Conservation (phyloP, 1,140 invertebrate species). For the Maniola jurtina region DNA sequence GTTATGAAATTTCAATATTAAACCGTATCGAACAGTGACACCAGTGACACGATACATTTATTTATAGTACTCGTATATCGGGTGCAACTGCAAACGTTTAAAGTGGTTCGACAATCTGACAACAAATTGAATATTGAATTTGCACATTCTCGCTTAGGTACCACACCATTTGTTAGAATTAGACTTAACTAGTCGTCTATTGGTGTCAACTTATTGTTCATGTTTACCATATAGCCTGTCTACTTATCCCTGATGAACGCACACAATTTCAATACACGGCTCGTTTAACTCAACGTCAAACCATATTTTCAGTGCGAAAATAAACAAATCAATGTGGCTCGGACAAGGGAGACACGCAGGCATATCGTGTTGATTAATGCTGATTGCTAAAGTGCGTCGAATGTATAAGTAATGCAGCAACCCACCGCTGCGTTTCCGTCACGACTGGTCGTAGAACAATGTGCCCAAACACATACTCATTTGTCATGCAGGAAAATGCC, state of each 20-base stretch:
- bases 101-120: constrained; percentile 27
- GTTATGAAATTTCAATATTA: too few species aligned
- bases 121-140: constrained; percentile 38
- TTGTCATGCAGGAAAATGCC: constrained; percentile 39
- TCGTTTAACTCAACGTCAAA: constrained; percentile 52
- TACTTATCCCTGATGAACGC: constrained; percentile 53
- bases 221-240: constrained; percentile 56
- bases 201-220: constrained; percentile 44
- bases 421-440: constrained; percentile 63
- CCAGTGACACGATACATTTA: not conserved
- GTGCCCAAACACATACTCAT: constrained; percentile 65
- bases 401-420: constrained; percentile 73
- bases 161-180: constrained; percentile 45
- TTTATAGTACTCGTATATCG: constrained; percentile 19
- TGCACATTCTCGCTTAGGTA: constrained; percentile 31
- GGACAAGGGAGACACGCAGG: constrained; percentile 53
- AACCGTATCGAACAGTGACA: not conserved
- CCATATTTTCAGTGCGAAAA: constrained; percentile 68
- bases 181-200: constrained; percentile 51
- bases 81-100: constrained; percentile 19
- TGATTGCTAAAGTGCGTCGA: constrained; percentile 74
- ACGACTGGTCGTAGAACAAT: constrained; percentile 72
- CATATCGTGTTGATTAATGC: constrained; percentile 73
- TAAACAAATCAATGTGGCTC: constrained; percentile 66
- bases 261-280: constrained; percentile 49